Conservation (phyloP, 2,888 invertebrate species). For the Hirtodrosophila cameraria region DNA sequence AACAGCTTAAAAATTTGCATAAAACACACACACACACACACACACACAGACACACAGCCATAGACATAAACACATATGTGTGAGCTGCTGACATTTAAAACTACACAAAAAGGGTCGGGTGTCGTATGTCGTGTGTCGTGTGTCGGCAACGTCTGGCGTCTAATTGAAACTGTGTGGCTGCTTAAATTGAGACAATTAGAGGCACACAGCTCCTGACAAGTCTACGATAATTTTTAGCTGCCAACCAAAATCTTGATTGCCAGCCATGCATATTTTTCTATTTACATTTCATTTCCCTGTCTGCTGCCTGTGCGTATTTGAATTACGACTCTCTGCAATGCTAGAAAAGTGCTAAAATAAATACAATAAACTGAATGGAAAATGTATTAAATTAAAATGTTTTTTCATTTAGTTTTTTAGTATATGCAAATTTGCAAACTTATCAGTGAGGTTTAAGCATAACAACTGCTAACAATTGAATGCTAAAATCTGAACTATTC, state of each 20-base stretch:
- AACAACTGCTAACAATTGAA: no score
- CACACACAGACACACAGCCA: conserved; percentile 2
- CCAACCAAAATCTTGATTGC: conserved; percentile 62
- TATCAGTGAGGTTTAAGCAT: no score
- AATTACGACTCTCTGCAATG: conserved; percentile 1
- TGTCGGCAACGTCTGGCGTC: conserved; percentile 44
- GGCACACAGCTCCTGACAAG: conserved; percentile 47
- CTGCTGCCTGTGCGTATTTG: conserved; percentile 11
- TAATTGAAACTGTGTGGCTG: conserved; percentile 75
- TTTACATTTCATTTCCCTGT: conserved; percentile 71
- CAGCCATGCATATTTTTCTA: conserved; percentile 62
- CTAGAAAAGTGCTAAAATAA: background rate
- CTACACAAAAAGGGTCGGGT: background rate
- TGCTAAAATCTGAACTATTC: no score
- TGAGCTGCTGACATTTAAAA: conserved; percentile 31
- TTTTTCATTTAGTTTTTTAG: no score
- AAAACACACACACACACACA: conserved; percentile 14
- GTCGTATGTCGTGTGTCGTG: no score
- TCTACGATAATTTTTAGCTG: conserved; percentile 8
- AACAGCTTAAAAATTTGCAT: conserved; percentile 78
- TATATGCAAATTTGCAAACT: no score
- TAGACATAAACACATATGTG: conserved; percentile 25
- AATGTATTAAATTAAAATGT: no score
- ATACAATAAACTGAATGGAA: no score
- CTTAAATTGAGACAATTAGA: conserved; percentile 76